Evolutionary conservation across 1,140 invertebrate genomes (phyloP).

Genomic region (Megalopta genalis): DNA sequence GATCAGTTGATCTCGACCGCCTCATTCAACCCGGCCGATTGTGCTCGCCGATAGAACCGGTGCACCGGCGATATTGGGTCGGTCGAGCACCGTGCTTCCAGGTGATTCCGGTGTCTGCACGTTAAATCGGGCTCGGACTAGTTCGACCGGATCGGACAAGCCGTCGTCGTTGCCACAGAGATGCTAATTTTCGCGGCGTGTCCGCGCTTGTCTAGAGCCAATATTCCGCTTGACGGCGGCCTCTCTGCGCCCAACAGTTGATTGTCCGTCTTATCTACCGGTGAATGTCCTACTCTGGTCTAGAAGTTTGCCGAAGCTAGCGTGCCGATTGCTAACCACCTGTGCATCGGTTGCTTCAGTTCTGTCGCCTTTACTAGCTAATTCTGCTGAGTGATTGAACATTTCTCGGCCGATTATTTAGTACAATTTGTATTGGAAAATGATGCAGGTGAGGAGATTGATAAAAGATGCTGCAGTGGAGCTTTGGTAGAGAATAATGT

Average conservation of each 20-base stretch:
- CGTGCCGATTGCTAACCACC: conserved; percentile 1
- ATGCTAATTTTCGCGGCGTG: conserved; percentile 35
- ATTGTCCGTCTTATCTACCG: conserved; percentile 7
- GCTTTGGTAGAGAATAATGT: too few relatives aligned
- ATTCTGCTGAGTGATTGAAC: too few relatives aligned
- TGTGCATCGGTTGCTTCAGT: not conserved
- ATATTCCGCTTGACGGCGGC: conserved; percentile 20
- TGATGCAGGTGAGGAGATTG: too few relatives aligned
- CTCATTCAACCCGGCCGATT: not conserved
- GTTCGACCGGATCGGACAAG: conserved; percentile 40
- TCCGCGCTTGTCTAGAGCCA: conserved; percentile 22
- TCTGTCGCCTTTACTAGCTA: too few relatives aligned
- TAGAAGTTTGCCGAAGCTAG: conserved; percentile 6
- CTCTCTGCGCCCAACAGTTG: conserved; percentile 2
- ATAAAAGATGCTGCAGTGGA: too few relatives aligned
- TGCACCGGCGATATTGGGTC: conserved; percentile 5
- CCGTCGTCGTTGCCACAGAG: not conserved
- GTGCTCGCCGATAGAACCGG: conserved; percentile 11
- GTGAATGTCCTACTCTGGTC: not conserved
- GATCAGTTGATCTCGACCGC: conserved; percentile 6
- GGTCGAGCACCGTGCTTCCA: not conserved
- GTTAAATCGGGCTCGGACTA: conserved; percentile 23
- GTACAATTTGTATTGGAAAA: too few relatives aligned
- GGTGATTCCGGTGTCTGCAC: not conserved
- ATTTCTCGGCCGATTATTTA: too few relatives aligned